Base-by-base conservation (phyloP, 2,797 vertebrate genomes). In the Cetoscarus ocellatus region DNA sequence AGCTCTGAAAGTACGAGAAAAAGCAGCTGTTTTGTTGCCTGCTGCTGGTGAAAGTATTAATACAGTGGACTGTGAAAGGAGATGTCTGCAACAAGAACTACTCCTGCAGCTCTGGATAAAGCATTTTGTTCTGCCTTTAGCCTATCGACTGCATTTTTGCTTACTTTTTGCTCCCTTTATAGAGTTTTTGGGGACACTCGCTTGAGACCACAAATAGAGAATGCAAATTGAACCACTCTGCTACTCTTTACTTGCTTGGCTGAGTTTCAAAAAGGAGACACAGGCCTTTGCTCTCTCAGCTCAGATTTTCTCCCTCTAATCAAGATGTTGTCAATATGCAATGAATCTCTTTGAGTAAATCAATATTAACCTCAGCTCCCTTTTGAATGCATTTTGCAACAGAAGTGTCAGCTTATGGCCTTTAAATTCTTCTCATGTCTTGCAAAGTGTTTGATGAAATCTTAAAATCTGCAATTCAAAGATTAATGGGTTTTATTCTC, bases 11-110 rank as follows among this genome's bases (percentile, higher is more conserved):
- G 15, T 17, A 58, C 47, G 36, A 62, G 34, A 27, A 36, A 72
- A 69, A 64, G 64, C 18, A 49, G 13, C 56, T 27, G 5, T 34
- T n/a, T 18, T 52, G 38, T 73, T 65, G 63, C 49, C 59, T 63
- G 60, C 48, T 50, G 47, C 65, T 57, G 51, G 42, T 67, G 19
- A 68, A 76, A 54, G 50, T 66, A 76, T 69, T 70, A 55, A 75
- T 73, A 56, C 39, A 43, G 3, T 40, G 27, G 58, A 63, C 10
- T 56, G n/a, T 6, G 3, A n/a, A 55, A 51, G 35, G 51, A 7
- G 43, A 35, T 38, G 45, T 44, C 35, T 71, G 18, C 49, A 43
- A 27, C 51, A 39, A 47, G 18, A 67, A 9, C 12, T n/a, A 17
- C 50, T 63, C 17, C 44, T 65, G 60, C 8, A 7, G 34, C 12